Percentiles rank a stretch among this genome's conserved stretches.
phyloP scores from a whole-genome alignment of 2,888 invertebrate species.

The Latrodectus hesperus region DNA sequence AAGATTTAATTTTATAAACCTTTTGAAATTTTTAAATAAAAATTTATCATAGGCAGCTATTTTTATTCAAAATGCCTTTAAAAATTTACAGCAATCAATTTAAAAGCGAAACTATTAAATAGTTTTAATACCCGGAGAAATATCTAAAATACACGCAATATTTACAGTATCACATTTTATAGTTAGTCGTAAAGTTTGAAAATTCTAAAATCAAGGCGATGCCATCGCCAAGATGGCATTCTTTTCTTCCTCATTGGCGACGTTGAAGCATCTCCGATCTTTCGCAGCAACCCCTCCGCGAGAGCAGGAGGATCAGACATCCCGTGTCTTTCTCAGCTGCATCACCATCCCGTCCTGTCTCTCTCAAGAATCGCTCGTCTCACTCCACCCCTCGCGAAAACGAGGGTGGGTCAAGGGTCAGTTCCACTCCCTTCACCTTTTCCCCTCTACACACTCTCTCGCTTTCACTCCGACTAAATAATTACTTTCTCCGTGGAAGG shows the following conservation, averaged over 20 bases:
- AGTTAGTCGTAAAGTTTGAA: neutral
- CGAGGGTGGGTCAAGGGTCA: slow-evolving; percentile 45
- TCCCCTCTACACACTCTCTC: neutral
- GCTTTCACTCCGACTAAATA: neutral
- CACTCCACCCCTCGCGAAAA: slow-evolving; percentile 17
- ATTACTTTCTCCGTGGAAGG: slow-evolving; percentile 13
- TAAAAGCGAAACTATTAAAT: too few species aligned
- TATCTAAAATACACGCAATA: too few species aligned
- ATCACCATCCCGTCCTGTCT: slow-evolving; percentile 43
- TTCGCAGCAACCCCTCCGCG: slow-evolving; percentile 13
- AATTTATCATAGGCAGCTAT: too few species aligned
- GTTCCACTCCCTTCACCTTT: neutral
- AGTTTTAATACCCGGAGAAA: too few species aligned
- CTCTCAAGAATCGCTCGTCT: slow-evolving; percentile 11
- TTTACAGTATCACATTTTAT: too few species aligned
- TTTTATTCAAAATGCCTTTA: too few species aligned
- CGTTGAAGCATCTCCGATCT: slow-evolving; percentile 20
- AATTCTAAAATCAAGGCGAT: neutral
- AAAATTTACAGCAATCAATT: too few species aligned
- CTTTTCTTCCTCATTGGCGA: slow-evolving; percentile 25
- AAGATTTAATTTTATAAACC: too few species aligned
- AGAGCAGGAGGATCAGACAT: slow-evolving; percentile 51
- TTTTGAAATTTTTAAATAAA: too few species aligned
- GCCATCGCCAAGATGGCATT: neutral
- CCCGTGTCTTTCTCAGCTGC: slow-evolving; percentile 56